Evolutionary conservation across 1,140 invertebrate species (phyloP), one percentile per base, ranked within the genome.

Genomic region (Drosophila pectinifera): DNA sequence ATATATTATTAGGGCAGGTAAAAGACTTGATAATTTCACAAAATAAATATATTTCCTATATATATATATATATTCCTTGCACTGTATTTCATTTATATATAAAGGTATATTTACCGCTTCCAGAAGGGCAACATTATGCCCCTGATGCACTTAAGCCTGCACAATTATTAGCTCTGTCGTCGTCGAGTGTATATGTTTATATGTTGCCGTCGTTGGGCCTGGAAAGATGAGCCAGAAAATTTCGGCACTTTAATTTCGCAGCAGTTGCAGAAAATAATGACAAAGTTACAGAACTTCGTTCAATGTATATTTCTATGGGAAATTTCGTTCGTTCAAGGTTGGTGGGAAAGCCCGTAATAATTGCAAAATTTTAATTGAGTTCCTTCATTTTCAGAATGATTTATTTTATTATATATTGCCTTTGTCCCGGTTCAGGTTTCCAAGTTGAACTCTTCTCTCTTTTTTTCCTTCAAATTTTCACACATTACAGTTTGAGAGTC

Each of bases 111-210:
- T 83, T 81, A 92, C 91, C 91, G 89, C 91, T 92, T 92, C 86
- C 86, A 91, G 53, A 78, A 85, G 91, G 91, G 91, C 86, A 91
- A 86, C 91, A 92, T 92, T 26, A 78, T 91, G 79, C 90, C 91
- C 91, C 59, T 51, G 28, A 61, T 80, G 55, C 64, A 65, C 80
- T 73, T 72, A 73, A 82, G 64, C 49, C 80, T 84, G 79, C 78
- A 69, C 80, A 84, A 70, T 80, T 67, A 74, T 68, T 78, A 72
- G 51, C 70, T 74, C 64, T 63, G 69, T 89, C 77, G 69, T 84
- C 73, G 62, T 89, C 65, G 65, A 89, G 43, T 86, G 67, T 59
- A 85, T 51, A 34, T 51, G 58, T 42, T 68, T 68, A 51, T 85
- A 75, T 84, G 77, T 80, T 74, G 63, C 76, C 85, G 85, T 89